phyloP scores from a whole-genome alignment of 2,888 invertebrate species.

The Ectemnius continuus region DNA sequence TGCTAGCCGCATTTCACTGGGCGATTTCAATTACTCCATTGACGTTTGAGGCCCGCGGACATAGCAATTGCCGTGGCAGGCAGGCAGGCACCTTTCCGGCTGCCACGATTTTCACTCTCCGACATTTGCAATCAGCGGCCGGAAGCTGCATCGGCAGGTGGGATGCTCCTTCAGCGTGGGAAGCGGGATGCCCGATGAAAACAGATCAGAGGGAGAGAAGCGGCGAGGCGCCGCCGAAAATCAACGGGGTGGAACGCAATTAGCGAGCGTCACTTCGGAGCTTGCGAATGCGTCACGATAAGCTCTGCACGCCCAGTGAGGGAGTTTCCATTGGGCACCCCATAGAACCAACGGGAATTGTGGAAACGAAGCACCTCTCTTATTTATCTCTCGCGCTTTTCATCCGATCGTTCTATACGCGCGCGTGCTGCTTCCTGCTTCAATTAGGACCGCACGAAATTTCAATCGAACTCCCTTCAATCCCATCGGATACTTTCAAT shows the following conservation, averaged over 20 bases:
- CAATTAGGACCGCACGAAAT: too few relatives aligned
- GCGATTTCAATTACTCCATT: not conserved
- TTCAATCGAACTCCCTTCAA: too few relatives aligned
- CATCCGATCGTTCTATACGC: not conserved
- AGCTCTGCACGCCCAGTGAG: not conserved
- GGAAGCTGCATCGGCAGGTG: slow-evolving; percentile 51
- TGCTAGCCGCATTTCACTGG: too few relatives aligned
- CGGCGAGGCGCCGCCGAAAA: slow-evolving; percentile 24
- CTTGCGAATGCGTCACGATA: slow-evolving; percentile 14
- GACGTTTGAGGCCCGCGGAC: not conserved
- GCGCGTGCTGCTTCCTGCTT: too few relatives aligned
- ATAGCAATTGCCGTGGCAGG: slow-evolving; percentile 33
- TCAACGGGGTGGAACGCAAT: slow-evolving; percentile 38
- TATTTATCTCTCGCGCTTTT: slow-evolving; percentile 1
- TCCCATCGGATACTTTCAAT: too few relatives aligned
- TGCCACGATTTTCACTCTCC: slow-evolving; percentile 7
- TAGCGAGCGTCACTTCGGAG: slow-evolving; percentile 29
- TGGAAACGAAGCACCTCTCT: slow-evolving; percentile 2
- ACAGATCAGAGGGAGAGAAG: slow-evolving; percentile 5
- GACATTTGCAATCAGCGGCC: slow-evolving; percentile 58
- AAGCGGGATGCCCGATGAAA: slow-evolving; percentile 12
- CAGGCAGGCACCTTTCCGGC: not conserved
- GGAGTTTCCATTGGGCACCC: too few relatives aligned
- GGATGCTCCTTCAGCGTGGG: not conserved
- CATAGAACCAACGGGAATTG: not conserved